Percentiles rank a stretch among this genome's conserved stretches.
phyloP scores from a whole-genome alignment of 2,888 invertebrate genomes.

The Mesochorus sp. region DNA sequence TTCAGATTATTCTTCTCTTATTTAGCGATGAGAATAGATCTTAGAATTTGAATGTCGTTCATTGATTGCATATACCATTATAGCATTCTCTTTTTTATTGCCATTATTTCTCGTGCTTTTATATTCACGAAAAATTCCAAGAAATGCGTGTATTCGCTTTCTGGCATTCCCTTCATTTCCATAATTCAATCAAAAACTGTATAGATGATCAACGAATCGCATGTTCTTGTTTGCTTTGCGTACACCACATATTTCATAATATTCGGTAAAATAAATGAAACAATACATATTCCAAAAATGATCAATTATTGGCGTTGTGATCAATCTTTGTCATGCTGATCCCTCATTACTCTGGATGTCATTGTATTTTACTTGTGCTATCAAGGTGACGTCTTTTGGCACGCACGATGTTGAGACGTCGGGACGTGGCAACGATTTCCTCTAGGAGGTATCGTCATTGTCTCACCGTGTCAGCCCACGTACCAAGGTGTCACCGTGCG shows the following conservation, averaged over 20 bases:
- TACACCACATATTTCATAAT: neutral
- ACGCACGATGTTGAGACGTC: no score
- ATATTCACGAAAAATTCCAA: no score
- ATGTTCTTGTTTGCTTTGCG: no score
- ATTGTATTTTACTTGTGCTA: conserved; percentile 35
- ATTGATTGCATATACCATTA: no score
- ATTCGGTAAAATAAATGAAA: neutral
- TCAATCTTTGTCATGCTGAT: conserved; percentile 37
- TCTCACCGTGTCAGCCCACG: conserved; percentile 34
- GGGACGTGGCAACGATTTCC: no score
- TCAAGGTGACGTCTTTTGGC: no score
- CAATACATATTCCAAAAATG: neutral
- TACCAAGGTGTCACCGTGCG: conserved; percentile 54
- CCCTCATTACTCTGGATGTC: conserved; percentile 26
- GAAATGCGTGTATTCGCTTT: no score
- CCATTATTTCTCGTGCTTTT: no score
- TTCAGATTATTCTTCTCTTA: neutral
- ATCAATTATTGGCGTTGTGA: neutral
- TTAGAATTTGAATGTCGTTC: neutral
- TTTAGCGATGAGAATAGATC: neutral
- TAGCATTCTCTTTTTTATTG: no score
- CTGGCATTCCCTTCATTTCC: no score
- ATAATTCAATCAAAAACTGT: no score
- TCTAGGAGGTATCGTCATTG: conserved; percentile 34
- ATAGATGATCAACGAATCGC: no score